Conservation (phyloP, 2,888 invertebrate genomes). For the Cheilosia soror region DNA sequence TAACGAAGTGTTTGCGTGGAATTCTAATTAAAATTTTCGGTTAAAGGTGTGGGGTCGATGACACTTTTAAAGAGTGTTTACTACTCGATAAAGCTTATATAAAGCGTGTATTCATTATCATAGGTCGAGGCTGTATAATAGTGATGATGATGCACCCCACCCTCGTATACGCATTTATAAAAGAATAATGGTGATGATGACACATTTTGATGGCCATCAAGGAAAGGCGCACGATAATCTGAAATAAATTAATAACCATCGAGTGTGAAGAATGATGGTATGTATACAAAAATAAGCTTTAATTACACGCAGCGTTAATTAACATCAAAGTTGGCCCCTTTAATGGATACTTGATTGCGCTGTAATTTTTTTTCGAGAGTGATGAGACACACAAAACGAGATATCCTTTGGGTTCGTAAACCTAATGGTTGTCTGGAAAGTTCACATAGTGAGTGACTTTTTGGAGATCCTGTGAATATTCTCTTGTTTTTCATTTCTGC, state of each 20-base stretch:
- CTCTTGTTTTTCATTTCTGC: too few species aligned
- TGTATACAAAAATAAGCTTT: slow-evolving; percentile 33
- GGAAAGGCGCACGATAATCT: slow-evolving; percentile 40
- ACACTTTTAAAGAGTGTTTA: slow-evolving; percentile 61
- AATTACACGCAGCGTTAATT: slow-evolving; percentile 32
- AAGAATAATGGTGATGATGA: slow-evolving; percentile 58
- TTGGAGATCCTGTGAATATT: too few species aligned
- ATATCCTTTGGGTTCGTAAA: too few species aligned
- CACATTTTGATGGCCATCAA: slow-evolving; percentile 49
- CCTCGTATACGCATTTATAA: background rate
- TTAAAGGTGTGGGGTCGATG: slow-evolving; percentile 52
- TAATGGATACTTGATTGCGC: slow-evolving; percentile 11
- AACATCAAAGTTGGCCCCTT: slow-evolving; percentile 30
- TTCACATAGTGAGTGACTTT: too few species aligned
- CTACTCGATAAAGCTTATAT: slow-evolving; percentile 10
- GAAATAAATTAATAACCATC: slow-evolving; percentile 64
- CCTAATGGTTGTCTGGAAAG: too few species aligned
- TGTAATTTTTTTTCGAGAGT: background rate
- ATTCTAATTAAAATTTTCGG: slow-evolving; percentile 64
- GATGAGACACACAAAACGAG: too few species aligned
- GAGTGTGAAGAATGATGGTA: slow-evolving; percentile 29
- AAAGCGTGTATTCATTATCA: background rate
- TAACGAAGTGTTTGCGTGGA: slow-evolving; percentile 73
- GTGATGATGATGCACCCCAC: slow-evolving; percentile 7
- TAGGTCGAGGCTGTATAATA: background rate